Conservation (phyloP, 1,140 invertebrate species). For the Chionoecetes opilio region DNA sequence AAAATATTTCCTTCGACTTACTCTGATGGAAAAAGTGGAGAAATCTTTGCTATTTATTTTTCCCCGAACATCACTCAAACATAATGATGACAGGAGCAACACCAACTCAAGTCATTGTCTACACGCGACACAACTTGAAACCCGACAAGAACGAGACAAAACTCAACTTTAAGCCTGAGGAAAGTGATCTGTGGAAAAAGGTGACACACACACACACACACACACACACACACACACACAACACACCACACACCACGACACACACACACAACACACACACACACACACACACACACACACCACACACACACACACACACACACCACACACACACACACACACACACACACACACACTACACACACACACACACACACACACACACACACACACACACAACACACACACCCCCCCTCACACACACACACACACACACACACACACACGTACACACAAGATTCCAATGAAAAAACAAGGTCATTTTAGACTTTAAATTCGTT, state of each 20-base stretch:
- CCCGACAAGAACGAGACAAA: too few species aligned
- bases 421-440: conserved; percentile 46
- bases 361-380: conserved; percentile 46
- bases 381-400: conserved; percentile 42
- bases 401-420: not conserved
- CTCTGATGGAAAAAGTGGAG: too few species aligned
- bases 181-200: too few species aligned
- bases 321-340: conserved; percentile 48
- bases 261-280: conserved; percentile 45
- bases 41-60: too few species aligned
- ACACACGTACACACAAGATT: conserved; percentile 11
- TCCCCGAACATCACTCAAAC: too few species aligned
- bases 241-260: not conserved
- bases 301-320: conserved; percentile 29
- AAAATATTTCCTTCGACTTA: too few species aligned
- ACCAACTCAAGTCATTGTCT: too few species aligned
- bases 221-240: conserved; percentile 48
- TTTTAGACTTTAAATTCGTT: not conserved
- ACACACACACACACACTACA: not conserved
- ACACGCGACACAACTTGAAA: too few species aligned
- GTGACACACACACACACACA: conserved; percentile 22
- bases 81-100: too few species aligned
- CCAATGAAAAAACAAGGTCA: not conserved
- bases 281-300: conserved; percentile 22
- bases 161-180: too few species aligned